A percentile compares a stretch with the other conserved stretches of the same genome.
Evolutionary conservation across 2,113 vertebrate genomes (phyloP).

Genomic region (Siniperca chuatsi): DNA sequence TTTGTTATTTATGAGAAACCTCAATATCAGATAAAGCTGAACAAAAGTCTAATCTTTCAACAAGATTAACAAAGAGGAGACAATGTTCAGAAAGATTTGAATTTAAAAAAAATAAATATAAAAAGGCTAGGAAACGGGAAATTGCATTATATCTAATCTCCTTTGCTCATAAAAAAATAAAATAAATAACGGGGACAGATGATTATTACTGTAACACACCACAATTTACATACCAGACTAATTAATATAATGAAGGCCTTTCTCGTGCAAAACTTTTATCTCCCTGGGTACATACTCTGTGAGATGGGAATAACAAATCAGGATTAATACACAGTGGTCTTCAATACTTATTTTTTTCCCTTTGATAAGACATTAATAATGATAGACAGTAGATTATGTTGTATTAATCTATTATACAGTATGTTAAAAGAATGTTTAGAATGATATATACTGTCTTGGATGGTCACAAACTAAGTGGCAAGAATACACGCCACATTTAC

Average conservation of each 20-base stretch:
- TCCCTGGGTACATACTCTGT: slow-evolving; percentile 13
- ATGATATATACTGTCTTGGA: background rate
- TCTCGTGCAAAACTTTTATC: slow-evolving; percentile 43
- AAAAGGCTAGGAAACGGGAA: slow-evolving; percentile 51
- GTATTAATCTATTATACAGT: slow-evolving; percentile 2
- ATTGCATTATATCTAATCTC: slow-evolving; percentile 69
- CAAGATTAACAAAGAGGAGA: slow-evolving; percentile 76
- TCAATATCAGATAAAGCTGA: slow-evolving; percentile 75
- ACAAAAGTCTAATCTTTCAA: slow-evolving; percentile 80
- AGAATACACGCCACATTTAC: background rate
- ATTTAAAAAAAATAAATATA: background rate
- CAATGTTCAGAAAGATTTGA: slow-evolving; percentile 58
- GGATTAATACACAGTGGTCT: slow-evolving; percentile 34
- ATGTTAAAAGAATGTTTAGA: background rate
- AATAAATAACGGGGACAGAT: slow-evolving; percentile 54
- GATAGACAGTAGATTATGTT: background rate
- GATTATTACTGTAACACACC: slow-evolving; percentile 73
- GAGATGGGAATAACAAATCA: slow-evolving; percentile 43
- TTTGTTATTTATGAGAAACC: slow-evolving; percentile 81
- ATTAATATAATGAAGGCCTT: slow-evolving; percentile 62
- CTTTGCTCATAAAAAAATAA: slow-evolving; percentile 61
- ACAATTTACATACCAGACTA: slow-evolving; percentile 63
- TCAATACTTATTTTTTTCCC: background rate
- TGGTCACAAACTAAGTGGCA: background rate
- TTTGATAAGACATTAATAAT: slow-evolving; percentile 36